Evolutionary conservation across 2,113 vertebrate genomes (phyloP).

Genomic region (cattle (Bos taurus)): DNA sequence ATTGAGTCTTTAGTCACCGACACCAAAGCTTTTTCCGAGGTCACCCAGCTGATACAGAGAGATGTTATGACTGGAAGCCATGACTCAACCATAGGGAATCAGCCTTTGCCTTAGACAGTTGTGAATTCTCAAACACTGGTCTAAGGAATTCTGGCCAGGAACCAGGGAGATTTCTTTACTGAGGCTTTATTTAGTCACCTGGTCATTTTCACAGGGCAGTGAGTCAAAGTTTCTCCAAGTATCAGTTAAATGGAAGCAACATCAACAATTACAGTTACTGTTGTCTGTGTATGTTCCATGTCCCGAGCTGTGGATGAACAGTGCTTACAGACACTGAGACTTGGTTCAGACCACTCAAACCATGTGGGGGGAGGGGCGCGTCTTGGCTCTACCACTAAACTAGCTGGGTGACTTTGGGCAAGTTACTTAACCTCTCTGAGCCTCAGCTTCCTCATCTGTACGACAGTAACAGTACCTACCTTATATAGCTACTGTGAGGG

Average conservation of each 20-base stretch:
- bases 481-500: neutral
- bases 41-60: neutral
- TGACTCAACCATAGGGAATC: neutral
- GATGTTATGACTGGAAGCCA: neutral
- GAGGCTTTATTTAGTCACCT: neutral
- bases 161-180: neutral
- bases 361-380: fast-evolving
- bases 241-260: neutral
- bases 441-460: neutral
- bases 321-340: neutral
- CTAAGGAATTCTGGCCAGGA: neutral
- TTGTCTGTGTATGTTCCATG: neutral
- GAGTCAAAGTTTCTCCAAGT: neutral
- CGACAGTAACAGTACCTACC: neutral
- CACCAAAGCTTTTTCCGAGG: neutral
- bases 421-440: neutral
- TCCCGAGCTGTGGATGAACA: too few species aligned
- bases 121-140: neutral
- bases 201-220: neutral
- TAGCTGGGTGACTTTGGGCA: neutral
- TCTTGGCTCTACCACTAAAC: neutral
- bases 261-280: neutral
- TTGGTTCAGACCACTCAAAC: neutral
- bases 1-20: neutral
- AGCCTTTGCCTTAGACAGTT: neutral